Evolutionary conservation across 2,888 invertebrate genomes (phyloP).

Genomic region (Thera obeliscata): DNA sequence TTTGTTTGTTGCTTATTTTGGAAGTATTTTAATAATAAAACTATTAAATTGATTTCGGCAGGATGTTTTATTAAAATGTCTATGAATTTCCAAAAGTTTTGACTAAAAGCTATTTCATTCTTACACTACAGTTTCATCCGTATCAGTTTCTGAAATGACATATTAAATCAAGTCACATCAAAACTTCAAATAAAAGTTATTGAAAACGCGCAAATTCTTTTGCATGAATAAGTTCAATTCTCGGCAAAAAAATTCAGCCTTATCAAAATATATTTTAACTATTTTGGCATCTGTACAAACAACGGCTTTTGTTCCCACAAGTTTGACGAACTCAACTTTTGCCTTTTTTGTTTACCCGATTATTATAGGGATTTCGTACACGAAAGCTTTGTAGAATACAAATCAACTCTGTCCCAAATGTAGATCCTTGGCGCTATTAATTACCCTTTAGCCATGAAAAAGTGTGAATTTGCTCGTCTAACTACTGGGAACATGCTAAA

Average conservation of each 20-base stretch:
- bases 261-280: conserved; percentile 34
- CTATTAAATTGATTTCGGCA: conserved; percentile 67
- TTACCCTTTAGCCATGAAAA: too few species aligned
- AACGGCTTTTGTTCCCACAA: conserved; percentile 20
- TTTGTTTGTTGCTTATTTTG: conserved; percentile 84
- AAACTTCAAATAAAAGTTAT: neutral
- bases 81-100: conserved; percentile 58
- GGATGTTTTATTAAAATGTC: conserved; percentile 75
- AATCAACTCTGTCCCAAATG: too few species aligned
- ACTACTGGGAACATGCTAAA: conserved; percentile 3
- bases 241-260: conserved; percentile 21
- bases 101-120: conserved; percentile 56
- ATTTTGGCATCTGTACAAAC: conserved; percentile 55
- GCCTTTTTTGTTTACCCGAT: too few species aligned
- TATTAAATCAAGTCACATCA: neutral
- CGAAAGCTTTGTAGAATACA: neutral
- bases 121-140: conserved; percentile 39
- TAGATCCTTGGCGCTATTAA: too few species aligned
- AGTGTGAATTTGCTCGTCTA: neutral
- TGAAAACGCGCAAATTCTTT: conserved; percentile 8
- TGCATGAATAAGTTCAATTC: conserved; percentile 1
- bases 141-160: conserved; percentile 7
- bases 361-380: neutral
- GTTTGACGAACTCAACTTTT: neutral
- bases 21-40: conserved; percentile 81